These are phyloP conservation scores for Chionis minor DNA, from an alignment of 2,113 vertebrate genomes.

Conservation along the genomic window DNA sequence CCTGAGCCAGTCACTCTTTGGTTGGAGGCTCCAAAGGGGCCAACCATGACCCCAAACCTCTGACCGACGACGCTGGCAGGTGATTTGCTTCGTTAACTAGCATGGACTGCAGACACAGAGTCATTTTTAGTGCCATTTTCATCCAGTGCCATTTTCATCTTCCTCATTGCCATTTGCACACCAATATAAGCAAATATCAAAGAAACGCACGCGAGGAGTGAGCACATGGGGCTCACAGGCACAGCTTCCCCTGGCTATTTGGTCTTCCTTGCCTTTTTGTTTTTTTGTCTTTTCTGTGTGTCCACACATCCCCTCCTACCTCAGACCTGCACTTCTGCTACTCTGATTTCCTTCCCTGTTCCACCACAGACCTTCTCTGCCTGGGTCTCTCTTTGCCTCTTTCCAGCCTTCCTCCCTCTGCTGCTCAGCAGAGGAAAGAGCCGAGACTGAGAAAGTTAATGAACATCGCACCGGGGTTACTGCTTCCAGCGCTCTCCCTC, in stretches of 20 bases:
- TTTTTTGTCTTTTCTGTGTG: not conserved
- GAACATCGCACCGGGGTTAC: not conserved
- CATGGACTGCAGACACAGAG: not conserved
- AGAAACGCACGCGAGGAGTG: rapidly evolving
- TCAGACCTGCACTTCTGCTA: not conserved
- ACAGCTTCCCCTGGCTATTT: not conserved
- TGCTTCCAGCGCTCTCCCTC: not conserved
- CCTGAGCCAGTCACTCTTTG: not conserved
- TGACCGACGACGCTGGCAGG: rapidly evolving
- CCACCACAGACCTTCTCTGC: not conserved
- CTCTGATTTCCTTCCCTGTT: not conserved
- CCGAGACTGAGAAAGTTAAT: not conserved
- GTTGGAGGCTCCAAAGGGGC: not conserved
- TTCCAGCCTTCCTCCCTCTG: not conserved
- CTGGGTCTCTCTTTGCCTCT: not conserved
- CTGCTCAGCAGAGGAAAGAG: not conserved
- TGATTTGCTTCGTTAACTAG: not conserved
- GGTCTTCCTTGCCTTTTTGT: not conserved
- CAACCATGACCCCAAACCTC: not conserved
- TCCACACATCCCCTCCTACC: not conserved
- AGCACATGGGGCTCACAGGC: rapidly evolving
- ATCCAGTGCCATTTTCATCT: not conserved
- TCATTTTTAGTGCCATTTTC: not conserved
- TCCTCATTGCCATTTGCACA: not conserved
- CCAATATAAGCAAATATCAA: not conserved